Base-by-base conservation (phyloP, 2,797 vertebrate species). In the Notolabrus celidotus region DNA sequence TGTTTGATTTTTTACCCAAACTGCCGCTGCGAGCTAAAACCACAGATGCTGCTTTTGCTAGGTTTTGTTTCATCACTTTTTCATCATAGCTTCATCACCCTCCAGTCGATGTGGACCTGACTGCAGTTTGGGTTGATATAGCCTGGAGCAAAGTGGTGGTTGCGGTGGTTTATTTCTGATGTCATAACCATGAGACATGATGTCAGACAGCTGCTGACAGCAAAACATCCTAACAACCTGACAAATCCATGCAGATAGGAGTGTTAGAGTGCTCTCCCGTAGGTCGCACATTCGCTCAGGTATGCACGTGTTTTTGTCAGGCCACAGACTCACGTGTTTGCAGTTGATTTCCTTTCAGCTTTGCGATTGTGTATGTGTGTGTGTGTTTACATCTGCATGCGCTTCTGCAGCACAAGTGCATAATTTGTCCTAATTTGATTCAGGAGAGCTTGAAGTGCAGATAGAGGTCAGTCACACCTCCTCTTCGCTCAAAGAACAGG, bases 41-140 rank as follows among this genome's bases (percentile, higher is more conserved):
- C 45, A 53, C 34, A 53, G 50, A 51, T 45, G 58, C 42, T 75
- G 38, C 65, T 61, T 77, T 41, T 45, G 38, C 8, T 62, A 46
- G 68, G 49, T 65, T 83, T 77, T 16, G 31, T 83, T 87, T 84
- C 53, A 76, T 82, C 67, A 64, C 19, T 47, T 79, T 81, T 81
- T 64, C 74, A 81, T 74, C 71, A 79, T 16, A 8, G 27, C 80
- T 88, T 67, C 74, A 72, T 83, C 83, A 78, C 15, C 2, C 46
- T 25, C 0, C 23, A 47, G 46, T 68, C 76, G 29, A 5, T 25
- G 50, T 72, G 66, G 49, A 65, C 61, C 23, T 45, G 54, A 55
- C 57, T 67, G 55, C 46, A 38, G 4, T 68, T 75, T 43, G 34
- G 34, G 23, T 36, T 59, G 55, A 23, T 52, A 7, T 50, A 53